Evolutionary conservation across 2,888 invertebrate genomes (phyloP).

Genomic region (Caenorhabditis macrosperma): DNA sequence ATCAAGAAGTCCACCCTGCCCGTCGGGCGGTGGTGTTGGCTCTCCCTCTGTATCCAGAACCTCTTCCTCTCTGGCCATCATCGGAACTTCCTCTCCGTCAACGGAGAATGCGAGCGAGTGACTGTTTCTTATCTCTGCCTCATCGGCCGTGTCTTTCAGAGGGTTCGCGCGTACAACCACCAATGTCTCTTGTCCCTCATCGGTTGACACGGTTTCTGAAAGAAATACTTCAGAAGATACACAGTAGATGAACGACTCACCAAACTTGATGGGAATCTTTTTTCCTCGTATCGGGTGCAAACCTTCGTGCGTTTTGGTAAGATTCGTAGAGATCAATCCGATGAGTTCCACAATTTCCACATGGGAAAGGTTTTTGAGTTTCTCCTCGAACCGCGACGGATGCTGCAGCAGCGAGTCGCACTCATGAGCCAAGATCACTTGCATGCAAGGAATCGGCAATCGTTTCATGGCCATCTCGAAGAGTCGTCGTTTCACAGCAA

Average conservation of each 20-base stretch:
- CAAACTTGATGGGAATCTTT: slow-evolving; percentile 21
- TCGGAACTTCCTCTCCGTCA: slow-evolving; percentile 19
- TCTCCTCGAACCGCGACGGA: slow-evolving; percentile 31
- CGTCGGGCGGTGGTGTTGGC: neutral
- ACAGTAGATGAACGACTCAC: neutral
- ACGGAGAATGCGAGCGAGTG: slow-evolving; percentile 1
- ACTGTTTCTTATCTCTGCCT: neutral
- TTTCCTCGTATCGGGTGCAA: neutral
- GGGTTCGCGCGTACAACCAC: neutral
- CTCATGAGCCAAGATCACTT: slow-evolving; percentile 16
- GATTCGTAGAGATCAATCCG: slow-evolving; percentile 5
- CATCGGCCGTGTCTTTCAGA: neutral
- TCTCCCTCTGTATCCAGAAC: slow-evolving; percentile 17
- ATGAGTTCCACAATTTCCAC: slow-evolving; percentile 30
- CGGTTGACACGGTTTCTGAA: neutral
- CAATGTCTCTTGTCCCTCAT: slow-evolving; percentile 5
- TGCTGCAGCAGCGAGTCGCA: slow-evolving; percentile 9
- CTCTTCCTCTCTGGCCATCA: slow-evolving; percentile 22
- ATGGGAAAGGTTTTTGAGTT: slow-evolving; percentile 28
- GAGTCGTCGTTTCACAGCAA: slow-evolving; percentile 45
- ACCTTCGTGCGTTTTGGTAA: neutral
- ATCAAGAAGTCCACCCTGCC: slow-evolving; percentile 19
- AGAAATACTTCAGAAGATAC: neutral
- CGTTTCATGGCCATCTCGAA: slow-evolving; percentile 54
- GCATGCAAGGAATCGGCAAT: slow-evolving; percentile 47